Evolutionary conservation across 2,797 vertebrate species (phyloP).

Genomic region (Pogoniulus pusillus): DNA sequence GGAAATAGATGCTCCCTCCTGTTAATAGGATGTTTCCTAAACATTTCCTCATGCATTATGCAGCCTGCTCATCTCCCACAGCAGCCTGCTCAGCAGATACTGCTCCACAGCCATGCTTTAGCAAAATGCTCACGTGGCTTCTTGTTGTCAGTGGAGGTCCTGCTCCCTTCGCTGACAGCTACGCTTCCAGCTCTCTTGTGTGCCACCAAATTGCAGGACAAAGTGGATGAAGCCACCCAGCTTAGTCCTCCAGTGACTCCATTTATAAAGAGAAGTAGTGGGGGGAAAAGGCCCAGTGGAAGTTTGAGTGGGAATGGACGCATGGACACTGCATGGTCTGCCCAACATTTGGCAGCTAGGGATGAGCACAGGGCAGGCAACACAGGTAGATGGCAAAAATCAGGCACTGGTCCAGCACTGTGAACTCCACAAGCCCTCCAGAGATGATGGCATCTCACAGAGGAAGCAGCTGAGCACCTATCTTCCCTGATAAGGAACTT

Average conservation of each 20-base stretch:
- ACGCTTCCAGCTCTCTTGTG: not conserved
- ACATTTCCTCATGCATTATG: not conserved
- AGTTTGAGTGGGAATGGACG: not conserved
- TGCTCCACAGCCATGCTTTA: rapidly evolving
- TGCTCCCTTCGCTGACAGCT: not conserved
- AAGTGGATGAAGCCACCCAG: not conserved
- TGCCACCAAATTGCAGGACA: not conserved
- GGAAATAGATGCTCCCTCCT: not conserved
- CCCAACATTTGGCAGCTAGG: not conserved
- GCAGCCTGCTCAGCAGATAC: not conserved
- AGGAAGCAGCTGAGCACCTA: not conserved
- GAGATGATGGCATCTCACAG: not conserved
- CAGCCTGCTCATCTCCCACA: not conserved
- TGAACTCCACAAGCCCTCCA: not conserved
- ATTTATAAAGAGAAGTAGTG: not conserved
- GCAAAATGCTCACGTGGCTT: not conserved
- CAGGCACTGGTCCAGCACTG: not conserved
- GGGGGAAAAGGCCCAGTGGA: not conserved
- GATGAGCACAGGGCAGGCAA: not conserved
- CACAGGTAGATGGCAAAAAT: too few species aligned
- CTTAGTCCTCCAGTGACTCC: not conserved
- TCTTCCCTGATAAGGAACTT: not conserved
- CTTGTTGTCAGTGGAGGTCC: not conserved
- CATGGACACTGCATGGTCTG: not conserved
- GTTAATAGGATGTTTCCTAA: not conserved